phyloP scores from a whole-genome alignment of 2,797 vertebrate species.

The Poecilia wingei region DNA sequence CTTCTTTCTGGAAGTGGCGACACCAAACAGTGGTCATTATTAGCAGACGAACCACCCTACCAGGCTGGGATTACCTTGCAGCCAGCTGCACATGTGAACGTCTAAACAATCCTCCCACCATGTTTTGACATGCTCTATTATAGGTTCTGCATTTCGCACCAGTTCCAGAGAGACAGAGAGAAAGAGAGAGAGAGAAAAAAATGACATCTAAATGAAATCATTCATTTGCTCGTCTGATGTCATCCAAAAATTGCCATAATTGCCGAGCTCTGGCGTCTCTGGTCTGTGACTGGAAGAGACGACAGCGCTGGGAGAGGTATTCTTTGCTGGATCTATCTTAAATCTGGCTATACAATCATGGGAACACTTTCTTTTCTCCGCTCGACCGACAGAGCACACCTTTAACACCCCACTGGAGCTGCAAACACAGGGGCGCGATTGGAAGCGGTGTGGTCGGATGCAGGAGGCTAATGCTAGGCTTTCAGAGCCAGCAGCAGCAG shows the following conservation, averaged over 20 bases:
- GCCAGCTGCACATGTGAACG: slow-evolving; percentile 69
- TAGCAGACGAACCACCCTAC: slow-evolving; percentile 63
- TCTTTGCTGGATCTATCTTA: slow-evolving; percentile 32
- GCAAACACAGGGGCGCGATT: slow-evolving; percentile 55
- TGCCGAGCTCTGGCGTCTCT: slow-evolving; percentile 75
- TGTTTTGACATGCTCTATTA: slow-evolving; percentile 77
- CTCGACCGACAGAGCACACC: slow-evolving; percentile 38
- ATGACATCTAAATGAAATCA: slow-evolving; percentile 77
- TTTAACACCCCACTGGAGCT: slow-evolving; percentile 56
- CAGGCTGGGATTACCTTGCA: slow-evolving; percentile 64
- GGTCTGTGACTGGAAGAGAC: slow-evolving; percentile 76
- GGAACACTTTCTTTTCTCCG: slow-evolving; percentile 59
- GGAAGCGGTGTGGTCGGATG: slow-evolving; percentile 76
- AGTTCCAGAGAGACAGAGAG: slow-evolving; percentile 42
- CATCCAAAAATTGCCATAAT: slow-evolving; percentile 81
- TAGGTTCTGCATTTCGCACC: slow-evolving; percentile 64
- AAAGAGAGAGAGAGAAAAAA: slow-evolving; percentile 47
- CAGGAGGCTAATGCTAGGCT: slow-evolving; percentile 76
- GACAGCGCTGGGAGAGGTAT: slow-evolving; percentile 65
- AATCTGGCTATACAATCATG: slow-evolving; percentile 6
- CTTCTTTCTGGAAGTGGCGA: slow-evolving; percentile 51
- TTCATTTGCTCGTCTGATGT: slow-evolving; percentile 85
- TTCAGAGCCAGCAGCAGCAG: slow-evolving; percentile 41
- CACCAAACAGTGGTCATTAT: slow-evolving; percentile 71
- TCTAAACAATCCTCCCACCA: slow-evolving; percentile 69